Evolutionary conservation across 2,797 vertebrate species (phyloP), one percentile per base, ranked within the genome.

Genomic region (Enteromius paludinosus): DNA sequence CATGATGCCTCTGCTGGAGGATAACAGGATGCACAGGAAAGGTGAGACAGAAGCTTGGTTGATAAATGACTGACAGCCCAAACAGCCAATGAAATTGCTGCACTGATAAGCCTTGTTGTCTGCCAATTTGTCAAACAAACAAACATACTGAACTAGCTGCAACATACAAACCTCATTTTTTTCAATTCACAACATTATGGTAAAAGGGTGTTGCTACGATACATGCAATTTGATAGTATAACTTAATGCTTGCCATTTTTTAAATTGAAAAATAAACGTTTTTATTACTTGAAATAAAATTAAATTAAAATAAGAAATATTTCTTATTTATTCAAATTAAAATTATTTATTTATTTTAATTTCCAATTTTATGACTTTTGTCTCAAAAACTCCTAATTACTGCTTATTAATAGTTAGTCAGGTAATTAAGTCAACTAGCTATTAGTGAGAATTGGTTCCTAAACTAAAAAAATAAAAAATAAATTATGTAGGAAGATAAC

Each of bases 1-100:
- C 35, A 86, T 88, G 82, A 65, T 83, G 83, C 85, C 85, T n/a
- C 75, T 85, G 56, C 61, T 87, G 82, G 88, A 88, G 52, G 87
- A 88, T 56, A 86, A 80, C 69, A 84, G 84, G 66, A 83, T 86
- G 74, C 85, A 83, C 65, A 61, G 83, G 70, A 83, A 83, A 87
- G 83, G 88, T 85, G 65, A 80, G 79, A 49, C 25, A 30, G 59
- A 62, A 59, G 59, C 25, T 71, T 20, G 2, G 11, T 7, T 33
- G 25, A 41, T 41, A 23, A 23, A 41, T 23, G 65, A 7, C 20
- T 68, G 38, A 69, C 38, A 69, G 5, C 12, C 12, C 11, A 69
- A 69, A 68, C 35, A 47, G 25, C 2, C 69, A 71, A 20, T 71
- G 17, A 20, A 49, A 49, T 30, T 20, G 4, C 25, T 18, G 23